Evolutionary conservation across 2,797 vertebrate genomes (phyloP), one percentile per base, ranked within the genome.

Genomic region (Ficedula albicollis): DNA sequence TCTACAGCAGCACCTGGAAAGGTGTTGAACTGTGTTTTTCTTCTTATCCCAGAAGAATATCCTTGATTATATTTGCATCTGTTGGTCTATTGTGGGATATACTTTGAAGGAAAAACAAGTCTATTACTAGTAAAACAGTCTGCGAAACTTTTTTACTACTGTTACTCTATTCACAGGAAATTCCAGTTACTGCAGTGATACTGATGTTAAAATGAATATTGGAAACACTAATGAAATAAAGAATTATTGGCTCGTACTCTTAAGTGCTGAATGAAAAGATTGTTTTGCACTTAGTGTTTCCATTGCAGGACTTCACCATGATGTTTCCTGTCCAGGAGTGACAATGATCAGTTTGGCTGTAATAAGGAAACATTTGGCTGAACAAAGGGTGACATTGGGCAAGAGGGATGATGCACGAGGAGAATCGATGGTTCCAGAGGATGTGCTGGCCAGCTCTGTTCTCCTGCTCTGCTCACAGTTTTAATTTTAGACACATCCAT

Each of bases 261-360:
- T 14, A 39, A 56, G 82, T 58, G 39, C 73, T 93, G 94, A 91
- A 87, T 94, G 55, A 85, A 86, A 81, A 92, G 60, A 77, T 84
- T 91, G 49, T 92, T 96, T 91, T 95, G 73, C 76, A 66, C 39
- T 91, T 85, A 16, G 21, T 77, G 44, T 78, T 96, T 92, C 92
- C 78, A 36, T 51, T 93, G 73, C 75, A 93, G 87, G 78, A 59
- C 72, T 80, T 87, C 48, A 91, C 5, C 68, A 10, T 0, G 0
- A 3, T 75, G 64, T 93, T 97, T 97, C 94, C 93, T 97, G 86
- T 92, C 95, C 87, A 93, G 89, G 67, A 87, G 75, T 73, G 86
- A 66, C 87, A 77, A 5, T 32, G 69, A 76, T 93, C 43, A 17
- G 26, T 90, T 91, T 97, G 95, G 91, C 92, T 89, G 80, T 56